Percentiles rank a stretch among this genome's conserved stretches.
Evolutionary conservation across 2,797 vertebrate species (phyloP).

Genomic region (Hapalemur alaotrensis): DNA sequence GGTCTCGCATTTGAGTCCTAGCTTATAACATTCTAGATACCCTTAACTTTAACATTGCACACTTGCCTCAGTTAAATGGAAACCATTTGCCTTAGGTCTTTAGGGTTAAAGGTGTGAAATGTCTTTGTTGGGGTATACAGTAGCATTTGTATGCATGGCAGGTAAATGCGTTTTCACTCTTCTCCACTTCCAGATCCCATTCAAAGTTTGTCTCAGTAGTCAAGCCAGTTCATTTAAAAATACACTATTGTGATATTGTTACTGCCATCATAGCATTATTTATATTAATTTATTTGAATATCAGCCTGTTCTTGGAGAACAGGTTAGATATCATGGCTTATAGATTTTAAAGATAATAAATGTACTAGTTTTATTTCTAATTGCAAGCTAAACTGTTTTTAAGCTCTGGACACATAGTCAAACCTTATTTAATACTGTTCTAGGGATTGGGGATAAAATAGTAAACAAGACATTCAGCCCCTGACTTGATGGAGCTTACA

Average conservation of each 20-base stretch:
- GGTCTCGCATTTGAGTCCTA: not conserved
- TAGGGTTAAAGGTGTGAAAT: not conserved
- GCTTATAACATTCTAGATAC: not conserved
- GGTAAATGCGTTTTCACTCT: not conserved
- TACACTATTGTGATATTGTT: not conserved
- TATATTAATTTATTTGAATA: not conserved
- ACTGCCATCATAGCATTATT: not conserved
- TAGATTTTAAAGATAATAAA: not conserved
- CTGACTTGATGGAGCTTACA: not conserved
- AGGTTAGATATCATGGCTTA: not conserved
- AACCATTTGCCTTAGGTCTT: not conserved
- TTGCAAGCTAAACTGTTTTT: not conserved
- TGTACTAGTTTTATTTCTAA: not conserved
- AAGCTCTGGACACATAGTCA: not conserved
- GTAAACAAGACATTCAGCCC: not conserved
- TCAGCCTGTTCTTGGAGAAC: not conserved
- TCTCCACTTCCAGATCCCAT: not conserved
- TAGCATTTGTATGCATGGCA: not conserved
- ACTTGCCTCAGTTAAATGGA: not conserved
- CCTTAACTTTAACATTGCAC: not conserved
- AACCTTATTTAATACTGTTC: not conserved
- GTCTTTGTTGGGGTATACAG: not conserved
- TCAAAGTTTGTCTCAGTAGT: not conserved
- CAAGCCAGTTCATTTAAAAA: not conserved
- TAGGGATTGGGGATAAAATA: not conserved